Percentiles rank a stretch among this genome's conserved stretches.
phyloP scores from a whole-genome alignment of 2,888 invertebrate genomes.

The Apocheima hispidaria region DNA sequence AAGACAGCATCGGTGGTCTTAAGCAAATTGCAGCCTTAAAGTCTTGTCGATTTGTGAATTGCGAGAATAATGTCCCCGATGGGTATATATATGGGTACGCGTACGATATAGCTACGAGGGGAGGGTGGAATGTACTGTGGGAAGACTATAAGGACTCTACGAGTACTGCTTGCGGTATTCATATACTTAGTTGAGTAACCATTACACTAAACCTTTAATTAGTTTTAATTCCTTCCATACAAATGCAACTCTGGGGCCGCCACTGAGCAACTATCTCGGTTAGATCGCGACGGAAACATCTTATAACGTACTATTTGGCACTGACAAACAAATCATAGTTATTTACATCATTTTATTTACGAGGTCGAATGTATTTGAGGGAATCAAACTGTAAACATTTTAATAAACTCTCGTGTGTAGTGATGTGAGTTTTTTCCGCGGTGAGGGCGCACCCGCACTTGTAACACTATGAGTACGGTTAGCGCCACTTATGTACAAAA shows the following conservation, averaged over 20 bases:
- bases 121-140: constrained; percentile 23
- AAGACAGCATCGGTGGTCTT: no score
- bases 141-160: constrained; percentile 18
- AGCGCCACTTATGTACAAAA: neutral
- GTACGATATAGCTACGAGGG: constrained; percentile 13
- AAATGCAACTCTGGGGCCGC: constrained; percentile 22
- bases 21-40: no score
- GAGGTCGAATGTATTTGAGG: constrained; percentile 8
- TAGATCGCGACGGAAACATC: constrained; percentile 30
- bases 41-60: no score
- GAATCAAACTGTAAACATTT: constrained; percentile 5
- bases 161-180: constrained; percentile 2
- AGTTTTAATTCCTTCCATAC: constrained; percentile 1
- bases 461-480: neutral
- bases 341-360: no score
- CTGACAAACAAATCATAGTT: constrained; percentile 53
- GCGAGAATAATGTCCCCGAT: neutral
- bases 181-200: neutral
- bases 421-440: neutral
- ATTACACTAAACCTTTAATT: constrained; percentile 17
- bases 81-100: neutral
- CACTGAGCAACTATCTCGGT: constrained; percentile 29
- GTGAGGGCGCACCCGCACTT: neutral
- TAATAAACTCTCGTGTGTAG: constrained; percentile 1
- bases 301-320: constrained; percentile 65